Conservation (phyloP, 1,140 invertebrate species). For the Ostrea edulis region DNA sequence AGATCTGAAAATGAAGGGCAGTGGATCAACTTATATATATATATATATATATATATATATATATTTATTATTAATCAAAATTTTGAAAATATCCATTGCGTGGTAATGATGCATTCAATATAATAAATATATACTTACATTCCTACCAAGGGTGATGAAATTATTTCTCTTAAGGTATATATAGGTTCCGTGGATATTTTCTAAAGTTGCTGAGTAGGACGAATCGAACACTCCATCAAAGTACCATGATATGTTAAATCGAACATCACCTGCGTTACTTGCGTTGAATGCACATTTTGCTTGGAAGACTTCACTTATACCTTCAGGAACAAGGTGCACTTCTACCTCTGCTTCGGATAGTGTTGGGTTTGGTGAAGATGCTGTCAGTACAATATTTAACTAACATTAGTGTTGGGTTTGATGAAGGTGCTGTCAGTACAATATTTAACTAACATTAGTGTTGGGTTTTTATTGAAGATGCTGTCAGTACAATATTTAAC, state of each 20-base stretch:
- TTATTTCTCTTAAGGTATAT: conserved; percentile 19
- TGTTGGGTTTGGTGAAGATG: not conserved
- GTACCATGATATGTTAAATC: conserved; percentile 23
- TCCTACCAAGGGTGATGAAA: conserved; percentile 18
- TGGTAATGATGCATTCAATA: not conserved
- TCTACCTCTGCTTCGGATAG: not conserved
- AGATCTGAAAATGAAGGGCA: not conserved
- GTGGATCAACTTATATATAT: not conserved
- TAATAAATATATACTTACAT: not conserved
- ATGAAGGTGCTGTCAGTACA: not conserved
- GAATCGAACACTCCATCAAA: conserved; percentile 14
- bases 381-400: not conserved
- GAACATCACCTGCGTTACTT: not conserved
- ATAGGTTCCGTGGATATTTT: conserved; percentile 4
- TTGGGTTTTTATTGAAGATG: not conserved
- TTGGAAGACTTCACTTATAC: conserved; percentile 26
- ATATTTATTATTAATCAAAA: too few species aligned
- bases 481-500: not conserved
- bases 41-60: too few species aligned
- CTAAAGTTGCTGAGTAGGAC: not conserved
- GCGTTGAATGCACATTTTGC: conserved; percentile 25
- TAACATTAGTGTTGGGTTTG: not conserved
- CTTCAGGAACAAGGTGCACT: conserved; percentile 12
- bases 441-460: not conserved
- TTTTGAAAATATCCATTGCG: too few species aligned